phyloP scores from a whole-genome alignment of 2,888 invertebrate genomes.

The Monoplex corrugatus region DNA sequence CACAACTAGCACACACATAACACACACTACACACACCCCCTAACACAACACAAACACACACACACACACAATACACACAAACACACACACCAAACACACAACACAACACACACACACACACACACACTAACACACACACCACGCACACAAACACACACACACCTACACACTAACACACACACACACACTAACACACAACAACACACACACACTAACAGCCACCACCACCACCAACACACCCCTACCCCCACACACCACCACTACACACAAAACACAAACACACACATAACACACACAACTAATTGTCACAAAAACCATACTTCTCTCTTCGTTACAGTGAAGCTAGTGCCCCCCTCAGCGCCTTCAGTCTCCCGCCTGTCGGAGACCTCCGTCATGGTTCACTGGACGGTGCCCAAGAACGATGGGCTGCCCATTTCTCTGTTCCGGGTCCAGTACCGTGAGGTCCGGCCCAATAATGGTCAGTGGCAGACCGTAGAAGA shows the following conservation, averaged over 20 bases:
- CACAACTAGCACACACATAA: too few relatives aligned
- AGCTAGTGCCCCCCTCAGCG: slow-evolving; percentile 87
- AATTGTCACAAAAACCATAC: neutral
- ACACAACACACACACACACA: too few relatives aligned
- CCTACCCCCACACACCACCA: neutral
- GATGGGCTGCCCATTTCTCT: slow-evolving; percentile 91
- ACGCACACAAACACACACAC: too few relatives aligned
- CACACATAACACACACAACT: neutral
- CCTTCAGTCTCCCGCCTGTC: slow-evolving; percentile 93
- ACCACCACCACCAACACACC: neutral
- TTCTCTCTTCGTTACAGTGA: neutral
- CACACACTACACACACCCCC: too few relatives aligned
- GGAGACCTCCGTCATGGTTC: slow-evolving; percentile 95
- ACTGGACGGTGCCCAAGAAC: slow-evolving; percentile 92
- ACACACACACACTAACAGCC: neutral
- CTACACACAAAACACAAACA: neutral
- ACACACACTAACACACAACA: too few relatives aligned
- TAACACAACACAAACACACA: too few relatives aligned
- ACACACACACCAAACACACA: too few relatives aligned
- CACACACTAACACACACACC: too few relatives aligned
- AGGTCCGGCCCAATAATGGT: slow-evolving; percentile 81
- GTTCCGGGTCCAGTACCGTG: slow-evolving; percentile 92
- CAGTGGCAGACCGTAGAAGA: slow-evolving; percentile 91
- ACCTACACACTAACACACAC: too few relatives aligned
- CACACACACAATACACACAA: too few relatives aligned